Conservation (phyloP, 2,113 vertebrate species). For the Electrona antarctica region DNA sequence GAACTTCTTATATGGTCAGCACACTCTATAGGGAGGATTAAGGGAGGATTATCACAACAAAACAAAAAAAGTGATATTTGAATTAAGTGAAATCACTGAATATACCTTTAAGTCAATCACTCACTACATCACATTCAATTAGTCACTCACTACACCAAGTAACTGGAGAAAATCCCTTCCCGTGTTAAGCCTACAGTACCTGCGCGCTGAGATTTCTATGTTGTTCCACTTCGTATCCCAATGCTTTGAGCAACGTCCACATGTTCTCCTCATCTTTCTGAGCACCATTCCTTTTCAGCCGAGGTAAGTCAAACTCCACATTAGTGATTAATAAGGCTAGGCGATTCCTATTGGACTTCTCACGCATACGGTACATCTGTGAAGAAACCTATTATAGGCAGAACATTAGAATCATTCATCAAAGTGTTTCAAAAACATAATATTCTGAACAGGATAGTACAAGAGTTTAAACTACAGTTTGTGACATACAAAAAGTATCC, state of each 20-base stretch:
- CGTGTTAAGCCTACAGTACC: conserved; percentile 60
- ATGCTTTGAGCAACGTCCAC: conserved; percentile 60
- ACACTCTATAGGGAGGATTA: no score
- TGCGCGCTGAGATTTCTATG: conserved; percentile 69
- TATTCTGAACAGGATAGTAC: no score
- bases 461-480: no score
- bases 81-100: no score
- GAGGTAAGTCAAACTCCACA: conserved; percentile 57
- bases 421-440: not conserved
- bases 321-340: conserved; percentile 85
- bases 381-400: conserved; percentile 7
- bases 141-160: not conserved
- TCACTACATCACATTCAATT: not conserved
- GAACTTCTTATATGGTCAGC: no score
- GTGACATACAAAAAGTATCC: no score
- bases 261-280: conserved; percentile 76
- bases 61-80: no score
- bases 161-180: not conserved
- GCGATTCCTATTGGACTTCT: conserved; percentile 45
- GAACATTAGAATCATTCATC: not conserved
- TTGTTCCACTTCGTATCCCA: conserved; percentile 76
- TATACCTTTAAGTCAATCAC: not conserved
- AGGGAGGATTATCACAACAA: no score
- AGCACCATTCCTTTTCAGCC: conserved; percentile 63
- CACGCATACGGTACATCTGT: conserved; percentile 74